These are phyloP conservation scores for Falco peregrinus DNA, from an alignment of 2,797 vertebrate genomes.

Conservation along the genomic window DNA sequence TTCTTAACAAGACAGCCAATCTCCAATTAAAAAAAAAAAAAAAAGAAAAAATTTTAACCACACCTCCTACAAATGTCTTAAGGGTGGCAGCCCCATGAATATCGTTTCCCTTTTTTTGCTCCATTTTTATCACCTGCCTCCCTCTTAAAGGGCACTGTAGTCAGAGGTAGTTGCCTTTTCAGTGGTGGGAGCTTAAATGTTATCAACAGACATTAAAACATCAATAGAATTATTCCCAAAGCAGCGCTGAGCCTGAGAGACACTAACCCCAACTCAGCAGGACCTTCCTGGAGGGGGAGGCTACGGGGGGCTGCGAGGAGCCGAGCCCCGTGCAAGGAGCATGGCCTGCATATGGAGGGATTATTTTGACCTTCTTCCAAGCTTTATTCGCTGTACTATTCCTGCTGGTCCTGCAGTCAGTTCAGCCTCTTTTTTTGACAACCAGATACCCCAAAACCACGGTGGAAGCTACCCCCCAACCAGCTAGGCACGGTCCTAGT, in stretches of 20 bases:
- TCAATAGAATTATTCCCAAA: neutral
- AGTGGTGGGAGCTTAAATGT: neutral
- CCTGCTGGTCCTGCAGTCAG: neutral
- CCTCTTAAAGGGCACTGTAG: neutral
- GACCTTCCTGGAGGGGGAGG: neutral
- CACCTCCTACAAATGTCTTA: neutral
- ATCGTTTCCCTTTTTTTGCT: neutral
- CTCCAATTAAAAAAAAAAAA: neutral
- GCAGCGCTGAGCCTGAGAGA: accelerated
- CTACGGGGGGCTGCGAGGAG: neutral
- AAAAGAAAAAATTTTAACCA: neutral
- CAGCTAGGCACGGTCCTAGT: neutral
- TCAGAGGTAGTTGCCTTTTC: neutral
- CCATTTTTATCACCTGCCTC: neutral
- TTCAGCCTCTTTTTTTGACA: neutral
- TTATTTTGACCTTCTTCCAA: neutral
- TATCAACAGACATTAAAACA: accelerated
- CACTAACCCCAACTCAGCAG: neutral
- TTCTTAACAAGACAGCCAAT: neutral
- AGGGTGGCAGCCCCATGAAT: neutral
- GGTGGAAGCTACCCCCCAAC: neutral
- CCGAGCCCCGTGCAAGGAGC: neutral
- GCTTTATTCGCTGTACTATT: neutral
- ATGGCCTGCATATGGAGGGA: neutral
- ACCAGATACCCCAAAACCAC: neutral